These are phyloP conservation scores for Guaruba guarouba DNA, from an alignment of 2,113 vertebrate species.

Conservation along the genomic window DNA sequence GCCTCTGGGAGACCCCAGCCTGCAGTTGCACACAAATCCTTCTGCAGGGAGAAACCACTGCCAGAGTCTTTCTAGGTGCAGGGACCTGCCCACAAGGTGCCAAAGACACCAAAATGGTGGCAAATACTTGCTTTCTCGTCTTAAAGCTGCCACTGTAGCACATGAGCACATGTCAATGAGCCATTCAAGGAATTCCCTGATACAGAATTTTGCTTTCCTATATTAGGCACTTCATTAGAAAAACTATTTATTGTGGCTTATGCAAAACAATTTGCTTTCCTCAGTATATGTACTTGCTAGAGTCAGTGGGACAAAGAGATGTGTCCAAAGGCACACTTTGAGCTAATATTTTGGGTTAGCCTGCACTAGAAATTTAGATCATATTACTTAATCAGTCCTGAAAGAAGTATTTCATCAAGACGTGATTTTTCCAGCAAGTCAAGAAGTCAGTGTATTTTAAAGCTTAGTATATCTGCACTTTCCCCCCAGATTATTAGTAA, in stretches of 20 bases:
- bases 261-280: neutral
- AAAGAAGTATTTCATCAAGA: neutral
- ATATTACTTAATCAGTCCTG: neutral
- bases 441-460: neutral
- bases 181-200: slow-evolving; percentile 19
- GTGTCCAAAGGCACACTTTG: neutral
- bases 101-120: neutral
- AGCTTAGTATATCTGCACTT: neutral
- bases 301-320: neutral
- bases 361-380: neutral
- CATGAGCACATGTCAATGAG: neutral
- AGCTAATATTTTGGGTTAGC: neutral
- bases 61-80: neutral
- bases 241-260: slow-evolving; percentile 41
- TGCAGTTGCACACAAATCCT: neutral
- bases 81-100: neutral
- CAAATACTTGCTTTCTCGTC: neutral
- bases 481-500: neutral
- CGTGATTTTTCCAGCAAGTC: neutral
- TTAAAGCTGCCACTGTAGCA: neutral
- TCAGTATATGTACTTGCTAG: neutral
- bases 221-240: slow-evolving; percentile 46
- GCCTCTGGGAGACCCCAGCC: neutral
- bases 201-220: neutral
- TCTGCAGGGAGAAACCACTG: neutral